Evolutionary conservation across 2,797 vertebrate species (phyloP).

Genomic region (Pampus argenteus): DNA sequence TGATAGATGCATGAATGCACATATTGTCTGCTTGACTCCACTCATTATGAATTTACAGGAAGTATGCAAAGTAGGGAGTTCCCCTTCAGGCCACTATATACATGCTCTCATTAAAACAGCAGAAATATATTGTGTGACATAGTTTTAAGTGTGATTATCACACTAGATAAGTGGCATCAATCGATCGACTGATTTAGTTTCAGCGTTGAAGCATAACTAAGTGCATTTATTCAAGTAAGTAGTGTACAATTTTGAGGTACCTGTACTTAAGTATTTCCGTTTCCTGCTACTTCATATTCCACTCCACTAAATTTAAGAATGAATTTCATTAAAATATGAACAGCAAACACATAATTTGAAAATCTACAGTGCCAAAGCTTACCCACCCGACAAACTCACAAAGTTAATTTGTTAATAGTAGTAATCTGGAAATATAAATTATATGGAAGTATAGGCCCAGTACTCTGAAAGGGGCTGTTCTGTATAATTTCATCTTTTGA

Average conservation of each 20-base stretch:
- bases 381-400: not conserved
- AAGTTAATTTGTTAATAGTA: not conserved
- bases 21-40: conserved; percentile 61
- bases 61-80: conserved; percentile 33
- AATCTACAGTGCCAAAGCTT: too few species aligned
- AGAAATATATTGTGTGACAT: too few species aligned
- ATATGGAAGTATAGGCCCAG: too few species aligned
- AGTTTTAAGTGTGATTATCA: too few species aligned
- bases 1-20: conserved; percentile 57
- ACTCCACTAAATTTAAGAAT: not conserved
- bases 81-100: conserved; percentile 23
- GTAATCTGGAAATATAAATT: not conserved
- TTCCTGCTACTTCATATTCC: not conserved
- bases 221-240: not conserved
- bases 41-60: conserved; percentile 52
- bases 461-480: not conserved
- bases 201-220: not conserved
- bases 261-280: not conserved
- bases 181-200: not conserved
- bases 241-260: not conserved
- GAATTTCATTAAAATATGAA: not conserved
- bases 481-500: not conserved
- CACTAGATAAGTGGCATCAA: not conserved
- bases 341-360: not conserved
- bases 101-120: conserved; percentile 28